Percentiles rank a stretch among this genome's conserved stretches.
phyloP scores from a whole-genome alignment of 2,888 invertebrate species.

The Smittia sp. region DNA sequence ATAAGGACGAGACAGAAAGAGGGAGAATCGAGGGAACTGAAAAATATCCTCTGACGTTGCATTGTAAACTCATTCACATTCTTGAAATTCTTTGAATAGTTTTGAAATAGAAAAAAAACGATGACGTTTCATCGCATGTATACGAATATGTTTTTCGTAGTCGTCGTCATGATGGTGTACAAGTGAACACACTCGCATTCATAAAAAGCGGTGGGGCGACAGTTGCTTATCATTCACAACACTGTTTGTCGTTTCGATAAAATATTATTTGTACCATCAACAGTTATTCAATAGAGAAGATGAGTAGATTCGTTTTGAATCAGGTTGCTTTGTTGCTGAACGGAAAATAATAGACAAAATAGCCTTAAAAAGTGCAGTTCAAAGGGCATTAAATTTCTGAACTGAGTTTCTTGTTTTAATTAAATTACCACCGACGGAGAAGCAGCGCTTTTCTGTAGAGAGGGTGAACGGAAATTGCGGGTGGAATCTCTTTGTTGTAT shows the following conservation, averaged over 20 bases:
- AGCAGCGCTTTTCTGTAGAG: not conserved
- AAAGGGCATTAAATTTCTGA: too few relatives aligned
- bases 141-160: not conserved
- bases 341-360: too few relatives aligned
- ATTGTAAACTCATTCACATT: slow-evolving; percentile 39
- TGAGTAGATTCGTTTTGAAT: too few relatives aligned
- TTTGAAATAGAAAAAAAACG: slow-evolving; percentile 41
- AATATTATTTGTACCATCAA: slow-evolving; percentile 3
- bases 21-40: not conserved
- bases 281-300: not conserved
- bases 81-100: slow-evolving; percentile 41
- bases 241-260: not conserved
- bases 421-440: slow-evolving; percentile 35
- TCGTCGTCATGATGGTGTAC: not conserved
- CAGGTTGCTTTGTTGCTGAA: too few relatives aligned
- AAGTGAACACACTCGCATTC: not conserved
- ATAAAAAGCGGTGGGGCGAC: not conserved
- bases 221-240: slow-evolving; percentile 1
- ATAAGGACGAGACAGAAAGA: not conserved
- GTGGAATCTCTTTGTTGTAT: slow-evolving; percentile 40
- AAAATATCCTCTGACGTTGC: slow-evolving; percentile 2
- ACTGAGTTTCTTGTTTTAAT: too few relatives aligned
- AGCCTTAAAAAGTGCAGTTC: not conserved
- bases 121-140: slow-evolving; percentile 33
- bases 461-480: not conserved